Evolutionary conservation across 1,140 invertebrate species (phyloP).

Genomic region (Harpegnathos saltator): DNA sequence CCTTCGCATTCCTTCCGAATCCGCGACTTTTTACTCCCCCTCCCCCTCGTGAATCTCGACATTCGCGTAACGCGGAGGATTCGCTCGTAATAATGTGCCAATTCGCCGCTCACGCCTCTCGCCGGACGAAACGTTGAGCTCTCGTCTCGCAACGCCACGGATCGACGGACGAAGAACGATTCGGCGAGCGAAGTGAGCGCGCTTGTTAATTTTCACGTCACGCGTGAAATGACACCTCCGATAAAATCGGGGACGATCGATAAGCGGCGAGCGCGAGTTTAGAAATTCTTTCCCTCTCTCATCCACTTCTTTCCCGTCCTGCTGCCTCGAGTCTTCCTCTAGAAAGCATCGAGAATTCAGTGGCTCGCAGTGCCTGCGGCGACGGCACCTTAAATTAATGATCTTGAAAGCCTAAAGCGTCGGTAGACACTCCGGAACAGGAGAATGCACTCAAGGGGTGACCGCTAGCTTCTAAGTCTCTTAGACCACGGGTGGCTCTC

Average conservation of each 20-base stretch:
- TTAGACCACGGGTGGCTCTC: constrained; percentile 80
- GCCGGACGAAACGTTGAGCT: too few relatives aligned
- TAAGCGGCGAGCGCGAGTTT: constrained; percentile 46
- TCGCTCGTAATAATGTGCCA: not conserved
- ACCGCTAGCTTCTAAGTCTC: constrained; percentile 85
- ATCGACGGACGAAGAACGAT: not conserved
- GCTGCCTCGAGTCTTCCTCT: constrained; percentile 51
- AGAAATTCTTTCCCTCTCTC: constrained; percentile 59
- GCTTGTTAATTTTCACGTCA: constrained; percentile 32
- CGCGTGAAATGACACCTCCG: constrained; percentile 27
- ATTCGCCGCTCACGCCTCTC: too few relatives aligned
- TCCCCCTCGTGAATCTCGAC: not conserved
- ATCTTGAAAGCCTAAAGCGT: constrained; percentile 85
- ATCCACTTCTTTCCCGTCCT: constrained; percentile 50
- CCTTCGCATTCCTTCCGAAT: constrained; percentile 46
- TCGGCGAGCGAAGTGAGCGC: not conserved
- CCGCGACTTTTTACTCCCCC: constrained; percentile 37
- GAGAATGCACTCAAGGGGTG: constrained; percentile 86
- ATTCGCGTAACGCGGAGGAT: not conserved
- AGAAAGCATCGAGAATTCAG: constrained; percentile 74
- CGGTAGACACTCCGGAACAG: constrained; percentile 83
- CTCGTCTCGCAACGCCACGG: too few relatives aligned
- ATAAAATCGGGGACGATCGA: constrained; percentile 47
- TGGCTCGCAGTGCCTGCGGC: constrained; percentile 75
- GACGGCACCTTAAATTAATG: constrained; percentile 84